Evolutionary conservation across 2,797 vertebrate genomes (phyloP), one percentile per base, ranked within the genome.

Genomic region (Sebastes vulpes): DNA sequence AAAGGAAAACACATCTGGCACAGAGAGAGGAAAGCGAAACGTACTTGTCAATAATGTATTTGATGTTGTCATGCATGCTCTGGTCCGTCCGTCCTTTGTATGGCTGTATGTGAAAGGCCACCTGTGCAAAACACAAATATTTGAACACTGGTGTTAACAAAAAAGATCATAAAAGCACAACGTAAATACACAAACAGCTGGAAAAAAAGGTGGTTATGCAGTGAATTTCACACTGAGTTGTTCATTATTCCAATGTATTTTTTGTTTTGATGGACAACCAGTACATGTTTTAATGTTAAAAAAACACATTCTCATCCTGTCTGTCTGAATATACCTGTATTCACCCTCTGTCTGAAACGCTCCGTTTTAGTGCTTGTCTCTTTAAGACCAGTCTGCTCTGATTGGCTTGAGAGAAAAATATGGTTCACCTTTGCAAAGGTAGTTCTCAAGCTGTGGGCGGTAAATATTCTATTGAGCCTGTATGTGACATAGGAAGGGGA

Each of bases 31-130:
- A 31, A 53, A 26, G 5, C 11, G 20, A 38, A 1, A 93, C 97
- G 92, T 95, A 98, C 97, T 94, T 98, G 95, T 97, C 97, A 69
- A 97, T 94, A 70, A 98, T 98, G 90, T 98, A 97, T 91, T 95
- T 97, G 95, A 98, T 94, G 83, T 97, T 97, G 88, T 97, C 96
- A 63, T 97, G 96, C 87, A 98, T 90, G 54, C 91, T 97, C 93
- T 92, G 92, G 85, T 97, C 97, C 46, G 97, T 96, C 75, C 96
- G 95, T 65, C 96, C 96, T 80, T 96, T 96, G 93, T 97, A 94
- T 28, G 92, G 89, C 87, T 93, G 90, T 50, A 94, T 92, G 87
- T 90, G 93, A 75, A 94, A 93, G 75, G 94, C 88, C 86, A 94
- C 93, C 90, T 95, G 89, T 60, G 69, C 35, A 48, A n/a, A 38